Evolutionary conservation across 2,113 vertebrate genomes (phyloP).

Genomic region (Turnix velox): DNA sequence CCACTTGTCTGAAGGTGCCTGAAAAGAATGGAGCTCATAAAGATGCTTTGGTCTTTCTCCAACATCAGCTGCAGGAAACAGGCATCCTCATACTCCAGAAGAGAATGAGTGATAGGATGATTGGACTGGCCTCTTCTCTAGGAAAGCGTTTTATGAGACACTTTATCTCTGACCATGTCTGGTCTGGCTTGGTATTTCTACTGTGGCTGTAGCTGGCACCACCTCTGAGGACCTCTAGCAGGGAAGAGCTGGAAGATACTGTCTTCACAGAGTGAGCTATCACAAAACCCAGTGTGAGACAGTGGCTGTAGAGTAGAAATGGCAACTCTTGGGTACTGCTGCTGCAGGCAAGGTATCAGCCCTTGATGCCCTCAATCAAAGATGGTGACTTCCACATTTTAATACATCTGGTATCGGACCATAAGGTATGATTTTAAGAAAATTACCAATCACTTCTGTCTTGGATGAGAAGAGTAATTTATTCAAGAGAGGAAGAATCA

Average conservation of each 20-base stretch:
- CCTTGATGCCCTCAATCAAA: background rate
- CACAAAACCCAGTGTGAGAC: background rate
- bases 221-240: background rate
- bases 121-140: background rate
- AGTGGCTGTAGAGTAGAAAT: background rate
- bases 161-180: accelerated
- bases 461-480: background rate
- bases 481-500: background rate
- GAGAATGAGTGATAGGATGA: background rate
- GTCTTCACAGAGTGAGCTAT: background rate
- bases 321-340: background rate
- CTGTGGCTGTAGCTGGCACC: background rate
- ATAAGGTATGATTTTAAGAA: background rate
- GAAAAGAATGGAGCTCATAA: background rate
- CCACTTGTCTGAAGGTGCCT: background rate
- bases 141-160: background rate
- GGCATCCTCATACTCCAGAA: background rate
- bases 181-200: background rate
- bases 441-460: background rate
- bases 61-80: background rate
- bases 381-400: background rate
- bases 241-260: background rate
- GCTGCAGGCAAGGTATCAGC: background rate
- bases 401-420: background rate
- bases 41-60: background rate